Base-by-base conservation (phyloP, 2,113 vertebrate species). In the Dendrocopos noguchii region DNA sequence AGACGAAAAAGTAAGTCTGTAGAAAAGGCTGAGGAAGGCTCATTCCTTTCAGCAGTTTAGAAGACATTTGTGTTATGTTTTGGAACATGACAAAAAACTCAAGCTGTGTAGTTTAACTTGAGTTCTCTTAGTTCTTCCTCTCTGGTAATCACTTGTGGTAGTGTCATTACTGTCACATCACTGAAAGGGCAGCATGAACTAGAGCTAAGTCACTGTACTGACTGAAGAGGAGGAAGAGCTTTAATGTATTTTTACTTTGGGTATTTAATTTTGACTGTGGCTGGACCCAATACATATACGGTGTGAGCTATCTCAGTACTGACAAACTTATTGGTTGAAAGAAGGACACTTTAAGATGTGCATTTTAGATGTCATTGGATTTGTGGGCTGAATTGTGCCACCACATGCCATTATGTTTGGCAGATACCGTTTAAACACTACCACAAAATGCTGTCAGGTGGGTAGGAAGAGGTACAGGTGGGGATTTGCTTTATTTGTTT, bases 321-420 rank as follows among this genome's bases (percentile, higher is more conserved):
- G 20, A 12, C 18, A 52, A 80, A 31, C 11, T 53, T 16, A 18
- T 10, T 56, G 60, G 15, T 29, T 6, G 9, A 34, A 36, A 64
- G 15, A n/a, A n/a, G 12, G 24, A 25, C 6, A 12, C 10, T 19
- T 60, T 20, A 1, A 59, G 57, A 36, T 1, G 12, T 11, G 8
- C 2, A 11, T 29, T 12, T 46, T 31, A 22, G 5, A 4, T 44
- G 25, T 65, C 10, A 2, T 61, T 61, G n/a, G 57, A 71, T 56
- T 73, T 81, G 4, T 13, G 55, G 9, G n/a, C 27, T 67, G 63
- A 44, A 33, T 15, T 29, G 7, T 19, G 19, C 12, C 16, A 1
- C 2, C 7, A 63, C 7, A 7, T 31, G n/a, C 15, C 22, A 20
- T 11, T 59, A 7, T 56, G n/a, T 56, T 76, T 0, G 0, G 7